phyloP scores from a whole-genome alignment of 2,888 invertebrate species.

The Resseliella maxima region DNA sequence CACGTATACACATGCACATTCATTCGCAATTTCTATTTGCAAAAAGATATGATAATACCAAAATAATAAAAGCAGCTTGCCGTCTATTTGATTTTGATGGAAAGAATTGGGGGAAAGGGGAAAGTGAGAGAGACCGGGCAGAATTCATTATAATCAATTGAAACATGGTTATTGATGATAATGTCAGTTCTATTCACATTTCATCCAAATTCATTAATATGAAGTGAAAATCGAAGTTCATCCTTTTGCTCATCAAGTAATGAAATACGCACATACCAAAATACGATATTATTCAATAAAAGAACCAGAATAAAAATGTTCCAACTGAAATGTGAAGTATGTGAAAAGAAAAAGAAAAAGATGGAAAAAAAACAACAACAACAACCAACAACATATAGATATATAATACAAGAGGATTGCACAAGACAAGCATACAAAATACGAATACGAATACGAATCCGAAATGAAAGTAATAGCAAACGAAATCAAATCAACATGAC shows the following conservation, averaged over 20 bases:
- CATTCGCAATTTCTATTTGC: no score
- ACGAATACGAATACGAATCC: background rate
- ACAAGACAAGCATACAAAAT: background rate
- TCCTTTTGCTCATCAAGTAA: background rate
- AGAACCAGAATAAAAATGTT: no score
- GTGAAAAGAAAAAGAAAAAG: no score
- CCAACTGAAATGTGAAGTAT: no score
- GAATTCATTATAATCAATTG: background rate
- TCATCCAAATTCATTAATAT: conserved; percentile 1
- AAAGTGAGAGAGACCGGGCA: no score
- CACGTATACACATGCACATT: no score
- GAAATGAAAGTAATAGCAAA: background rate
- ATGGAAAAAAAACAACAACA: background rate
- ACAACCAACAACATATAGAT: no score
- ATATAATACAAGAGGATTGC: background rate
- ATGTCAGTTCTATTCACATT: conserved; percentile 17
- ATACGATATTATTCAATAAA: no score
- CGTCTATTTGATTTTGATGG: background rate
- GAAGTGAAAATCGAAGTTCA: background rate
- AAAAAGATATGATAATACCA: background rate
- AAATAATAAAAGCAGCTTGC: conserved; percentile 2
- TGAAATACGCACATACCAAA: background rate
- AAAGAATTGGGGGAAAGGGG: background rate
- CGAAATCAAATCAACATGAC: conserved; percentile 20
- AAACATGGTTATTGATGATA: conserved; percentile 30